phyloP scores from a whole-genome alignment of 2,888 invertebrate species.

The Dryocosmus kuriphilus region DNA sequence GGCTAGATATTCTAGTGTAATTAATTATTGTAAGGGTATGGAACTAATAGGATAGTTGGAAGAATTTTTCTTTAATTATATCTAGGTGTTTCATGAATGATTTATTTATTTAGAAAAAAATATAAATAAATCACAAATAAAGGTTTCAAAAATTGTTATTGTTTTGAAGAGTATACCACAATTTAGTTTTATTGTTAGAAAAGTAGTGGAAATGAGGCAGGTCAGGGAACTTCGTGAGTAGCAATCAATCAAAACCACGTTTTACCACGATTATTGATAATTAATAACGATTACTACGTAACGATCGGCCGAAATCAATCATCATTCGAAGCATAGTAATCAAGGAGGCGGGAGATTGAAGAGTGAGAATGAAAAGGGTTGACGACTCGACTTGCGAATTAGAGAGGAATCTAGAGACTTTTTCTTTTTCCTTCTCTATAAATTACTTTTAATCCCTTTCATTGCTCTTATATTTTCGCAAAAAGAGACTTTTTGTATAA shows the following conservation, averaged over 20 bases:
- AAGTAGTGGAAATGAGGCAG: not conserved
- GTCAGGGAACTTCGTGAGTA: constrained; percentile 3
- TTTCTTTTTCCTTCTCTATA: not conserved
- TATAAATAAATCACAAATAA: not conserved
- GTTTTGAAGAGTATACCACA: not conserved
- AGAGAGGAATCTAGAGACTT: constrained; percentile 26
- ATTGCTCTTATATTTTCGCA: not conserved
- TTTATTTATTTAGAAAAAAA: not conserved
- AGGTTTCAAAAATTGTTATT: not conserved
- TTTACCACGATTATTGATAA: constrained; percentile 52
- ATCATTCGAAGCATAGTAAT: constrained; percentile 46
- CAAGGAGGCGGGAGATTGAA: constrained; percentile 24
- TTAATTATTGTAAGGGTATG: not conserved
- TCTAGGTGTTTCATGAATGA: too few relatives aligned
- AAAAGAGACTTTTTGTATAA: not conserved
- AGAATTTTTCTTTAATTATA: too few relatives aligned
- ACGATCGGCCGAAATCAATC: constrained; percentile 55
- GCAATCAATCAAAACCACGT: constrained; percentile 20
- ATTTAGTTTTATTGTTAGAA: not conserved
- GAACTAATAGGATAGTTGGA: too few relatives aligned
- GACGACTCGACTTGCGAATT: not conserved
- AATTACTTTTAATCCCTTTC: not conserved
- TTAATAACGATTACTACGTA: constrained; percentile 56
- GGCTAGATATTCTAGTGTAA: not conserved
- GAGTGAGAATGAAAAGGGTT: constrained; percentile 32